A percentile compares a stretch with the other conserved stretches of the same genome.
These are phyloP conservation scores for Folsomia manolachei DNA, from an alignment of 2,888 invertebrate genomes.

Conservation along the genomic window DNA sequence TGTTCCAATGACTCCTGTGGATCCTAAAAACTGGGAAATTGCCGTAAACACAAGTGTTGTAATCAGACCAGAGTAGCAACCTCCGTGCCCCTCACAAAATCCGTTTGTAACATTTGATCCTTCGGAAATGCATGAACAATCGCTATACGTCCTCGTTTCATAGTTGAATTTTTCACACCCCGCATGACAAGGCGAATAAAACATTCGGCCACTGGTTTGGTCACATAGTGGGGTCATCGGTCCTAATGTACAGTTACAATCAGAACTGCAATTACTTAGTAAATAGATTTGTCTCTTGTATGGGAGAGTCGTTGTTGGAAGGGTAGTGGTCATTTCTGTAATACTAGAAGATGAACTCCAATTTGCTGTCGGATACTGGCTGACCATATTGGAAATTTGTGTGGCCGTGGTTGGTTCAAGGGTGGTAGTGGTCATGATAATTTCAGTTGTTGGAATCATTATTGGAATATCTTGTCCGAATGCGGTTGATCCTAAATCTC, in stretches of 20 bases:
- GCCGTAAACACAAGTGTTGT: constrained; percentile 52
- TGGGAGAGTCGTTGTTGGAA: not conserved
- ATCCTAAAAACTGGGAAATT: constrained; percentile 61
- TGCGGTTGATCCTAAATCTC: not conserved
- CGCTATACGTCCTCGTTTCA: constrained; percentile 22
- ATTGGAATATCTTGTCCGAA: too few relatives aligned
- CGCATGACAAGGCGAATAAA: constrained; percentile 71
- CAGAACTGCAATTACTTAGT: constrained; percentile 53
- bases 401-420: not conserved
- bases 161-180: constrained; percentile 59
- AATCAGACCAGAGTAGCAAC: constrained; percentile 47
- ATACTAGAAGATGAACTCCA: too few relatives aligned
- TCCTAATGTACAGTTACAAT: constrained; percentile 61
- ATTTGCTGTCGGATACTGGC: not conserved
- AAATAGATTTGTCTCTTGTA: not conserved
- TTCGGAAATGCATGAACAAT: constrained; percentile 39
- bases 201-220: constrained; percentile 60
- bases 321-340: not conserved
- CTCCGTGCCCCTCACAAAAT: constrained; percentile 27
- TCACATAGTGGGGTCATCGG: constrained; percentile 66
- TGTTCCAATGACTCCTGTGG: constrained; percentile 66
- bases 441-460: not conserved
- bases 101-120: constrained; percentile 32
- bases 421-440: not conserved
- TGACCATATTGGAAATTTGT: not conserved